Percentiles rank a stretch among this genome's conserved stretches.
These are phyloP conservation scores for Matsumurasca onukii DNA, from an alignment of 1,140 invertebrate species.

Conservation along the genomic window DNA sequence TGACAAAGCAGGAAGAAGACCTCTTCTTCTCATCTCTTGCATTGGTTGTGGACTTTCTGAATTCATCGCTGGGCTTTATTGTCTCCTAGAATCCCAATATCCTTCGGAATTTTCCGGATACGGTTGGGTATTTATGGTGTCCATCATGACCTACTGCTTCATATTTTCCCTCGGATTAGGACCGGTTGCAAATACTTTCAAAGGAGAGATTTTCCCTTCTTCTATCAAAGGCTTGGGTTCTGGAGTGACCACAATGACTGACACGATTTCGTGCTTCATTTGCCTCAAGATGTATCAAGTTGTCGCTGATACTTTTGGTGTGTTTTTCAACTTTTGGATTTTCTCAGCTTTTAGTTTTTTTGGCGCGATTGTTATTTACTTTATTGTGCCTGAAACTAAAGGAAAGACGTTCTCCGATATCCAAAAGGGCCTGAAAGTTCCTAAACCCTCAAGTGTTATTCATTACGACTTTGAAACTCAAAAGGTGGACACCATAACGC, in stretches of 20 bases:
- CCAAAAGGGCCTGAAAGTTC: conserved; percentile 58
- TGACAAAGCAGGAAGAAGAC: conserved; percentile 52
- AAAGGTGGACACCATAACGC: too few species aligned
- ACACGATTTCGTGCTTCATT: conserved; percentile 52
- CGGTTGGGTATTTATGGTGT: conserved; percentile 27
- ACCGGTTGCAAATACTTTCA: conserved; percentile 35
- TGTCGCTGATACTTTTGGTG: conserved; percentile 59
- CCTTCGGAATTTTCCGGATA: conserved; percentile 11
- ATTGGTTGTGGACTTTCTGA: conserved; percentile 36
- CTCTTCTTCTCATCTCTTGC: conserved; percentile 55
- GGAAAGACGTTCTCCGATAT: conserved; percentile 76
- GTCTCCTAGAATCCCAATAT: conserved; percentile 18
- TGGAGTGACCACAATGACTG: conserved; percentile 34
- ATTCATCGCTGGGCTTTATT: conserved; percentile 34
- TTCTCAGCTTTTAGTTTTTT: conserved; percentile 69
- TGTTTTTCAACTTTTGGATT: conserved; percentile 74
- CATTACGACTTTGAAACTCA: neutral
- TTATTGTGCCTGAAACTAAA: conserved; percentile 79
- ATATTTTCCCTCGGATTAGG: conserved; percentile 37
- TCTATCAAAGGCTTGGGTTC: conserved; percentile 37
- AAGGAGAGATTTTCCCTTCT: conserved; percentile 40
- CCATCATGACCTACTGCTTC: conserved; percentile 33
- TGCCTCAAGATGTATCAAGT: conserved; percentile 73
- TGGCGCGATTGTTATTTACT: conserved; percentile 57
- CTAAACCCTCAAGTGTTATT: neutral